Evolutionary conservation across 1,140 invertebrate genomes (phyloP).

Genomic region (Cylas formicarius): DNA sequence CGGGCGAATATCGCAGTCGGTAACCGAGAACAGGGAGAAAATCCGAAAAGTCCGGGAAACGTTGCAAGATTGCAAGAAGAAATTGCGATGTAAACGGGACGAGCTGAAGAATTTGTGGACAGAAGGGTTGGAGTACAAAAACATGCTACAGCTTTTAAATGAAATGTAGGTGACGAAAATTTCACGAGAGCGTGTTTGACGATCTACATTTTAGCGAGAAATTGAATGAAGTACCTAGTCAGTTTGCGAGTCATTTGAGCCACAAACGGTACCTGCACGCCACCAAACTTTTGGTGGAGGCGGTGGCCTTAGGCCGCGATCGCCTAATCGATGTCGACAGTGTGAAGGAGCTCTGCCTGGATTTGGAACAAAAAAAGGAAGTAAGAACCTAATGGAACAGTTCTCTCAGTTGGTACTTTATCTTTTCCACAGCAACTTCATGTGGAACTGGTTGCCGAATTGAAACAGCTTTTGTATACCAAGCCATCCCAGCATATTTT

Average conservation of each 20-base stretch:
- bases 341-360: constrained; percentile 65
- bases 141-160: constrained; percentile 77
- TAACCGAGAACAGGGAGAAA: constrained; percentile 73
- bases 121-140: constrained; percentile 88
- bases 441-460: constrained; percentile 61
- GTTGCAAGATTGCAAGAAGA: constrained; percentile 79
- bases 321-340: constrained; percentile 73
- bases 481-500: constrained; percentile 52
- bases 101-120: constrained; percentile 89
- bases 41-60: constrained; percentile 82
- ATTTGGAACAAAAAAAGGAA: constrained; percentile 65
- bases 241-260: constrained; percentile 59
- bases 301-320: constrained; percentile 60
- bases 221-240: constrained; percentile 69
- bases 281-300: constrained; percentile 70
- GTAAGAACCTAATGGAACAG: constrained; percentile 33
- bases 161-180: constrained; percentile 62
- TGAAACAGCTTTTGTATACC: constrained; percentile 69
- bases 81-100: constrained; percentile 85
- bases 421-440: constrained; percentile 53
- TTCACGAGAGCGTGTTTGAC: not conserved
- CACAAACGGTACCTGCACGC: constrained; percentile 81
- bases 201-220: constrained; percentile 57
- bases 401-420: constrained; percentile 1
- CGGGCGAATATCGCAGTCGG: constrained; percentile 65